Percentiles rank a stretch among this genome's conserved stretches.
These are phyloP conservation scores for Larimichthys polyactis DNA, from an alignment of 2,113 vertebrate species.

Conservation along the genomic window DNA sequence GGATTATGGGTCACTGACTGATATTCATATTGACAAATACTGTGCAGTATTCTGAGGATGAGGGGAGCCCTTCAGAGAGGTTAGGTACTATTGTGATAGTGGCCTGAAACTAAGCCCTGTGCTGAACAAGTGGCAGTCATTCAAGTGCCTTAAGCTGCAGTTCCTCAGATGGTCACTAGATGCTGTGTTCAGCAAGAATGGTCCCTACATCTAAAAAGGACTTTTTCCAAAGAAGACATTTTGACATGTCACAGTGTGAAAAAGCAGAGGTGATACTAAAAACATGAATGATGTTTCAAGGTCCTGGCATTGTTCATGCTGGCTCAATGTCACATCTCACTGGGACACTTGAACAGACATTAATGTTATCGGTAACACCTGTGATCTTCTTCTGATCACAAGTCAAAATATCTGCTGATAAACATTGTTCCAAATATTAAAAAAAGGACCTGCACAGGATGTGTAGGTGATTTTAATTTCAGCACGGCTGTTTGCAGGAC, in stretches of 20 bases:
- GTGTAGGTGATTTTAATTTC: not conserved
- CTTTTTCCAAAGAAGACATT: too few relatives aligned
- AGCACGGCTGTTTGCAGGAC: not conserved
- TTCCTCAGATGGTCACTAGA: conserved; percentile 44
- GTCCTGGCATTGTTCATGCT: not conserved
- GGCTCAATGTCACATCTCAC: not conserved
- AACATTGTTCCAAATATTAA: not conserved
- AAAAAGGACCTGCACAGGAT: not conserved
- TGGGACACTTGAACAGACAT: not conserved
- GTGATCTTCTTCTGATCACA: too few relatives aligned
- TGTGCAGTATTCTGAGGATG: not conserved
- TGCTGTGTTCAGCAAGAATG: not conserved
- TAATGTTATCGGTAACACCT: not conserved
- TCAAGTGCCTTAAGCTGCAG: conserved; percentile 1
- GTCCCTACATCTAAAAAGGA: too few relatives aligned
- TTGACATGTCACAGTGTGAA: not conserved
- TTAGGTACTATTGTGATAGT: not conserved
- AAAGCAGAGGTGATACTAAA: not conserved
- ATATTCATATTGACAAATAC: not conserved
- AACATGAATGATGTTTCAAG: not conserved
- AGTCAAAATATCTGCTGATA: not conserved
- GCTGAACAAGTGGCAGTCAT: not conserved
- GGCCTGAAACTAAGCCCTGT: not conserved
- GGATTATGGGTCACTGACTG: too few relatives aligned
- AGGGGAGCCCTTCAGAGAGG: not conserved